These are phyloP conservation scores for Anthoptus insignis DNA, from an alignment of 2,888 invertebrate species.

Conservation along the genomic window DNA sequence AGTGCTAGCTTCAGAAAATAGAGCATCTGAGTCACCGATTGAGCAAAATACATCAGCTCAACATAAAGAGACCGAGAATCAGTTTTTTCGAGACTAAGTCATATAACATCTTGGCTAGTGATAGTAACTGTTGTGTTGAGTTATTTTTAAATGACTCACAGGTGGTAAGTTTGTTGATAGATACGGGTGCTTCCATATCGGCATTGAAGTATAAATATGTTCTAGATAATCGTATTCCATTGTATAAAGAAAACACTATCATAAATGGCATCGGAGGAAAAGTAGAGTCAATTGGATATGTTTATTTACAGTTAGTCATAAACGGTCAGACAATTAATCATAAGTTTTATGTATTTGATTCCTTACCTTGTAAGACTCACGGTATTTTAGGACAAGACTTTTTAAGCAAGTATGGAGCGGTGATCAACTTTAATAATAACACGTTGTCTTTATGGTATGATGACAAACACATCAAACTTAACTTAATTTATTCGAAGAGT, in stretches of 20 bases:
- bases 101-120: background rate
- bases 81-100: slow-evolving; percentile 5
- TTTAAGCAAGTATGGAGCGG: background rate
- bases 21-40: background rate
- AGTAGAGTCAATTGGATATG: background rate
- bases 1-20: background rate
- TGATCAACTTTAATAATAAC: background rate
- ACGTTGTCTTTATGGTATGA: too few relatives aligned
- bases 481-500: too few relatives aligned
- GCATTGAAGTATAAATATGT: background rate
- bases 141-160: background rate
- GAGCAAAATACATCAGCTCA: slow-evolving; percentile 2
- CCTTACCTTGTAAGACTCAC: background rate
- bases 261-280: slow-evolving; percentile 1
- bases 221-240: background rate
- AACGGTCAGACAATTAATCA: background rate
- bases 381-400: background rate
- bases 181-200: background rate
- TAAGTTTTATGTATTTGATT: background rate
- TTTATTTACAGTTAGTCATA: background rate
- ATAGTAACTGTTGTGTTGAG: background rate
- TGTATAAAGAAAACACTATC: background rate
- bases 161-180: background rate
- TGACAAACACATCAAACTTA: too few relatives aligned
- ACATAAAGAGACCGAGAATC: background rate